These are phyloP conservation scores for Ormyrus pomaceus DNA, from an alignment of 2,888 invertebrate genomes.

Conservation along the genomic window DNA sequence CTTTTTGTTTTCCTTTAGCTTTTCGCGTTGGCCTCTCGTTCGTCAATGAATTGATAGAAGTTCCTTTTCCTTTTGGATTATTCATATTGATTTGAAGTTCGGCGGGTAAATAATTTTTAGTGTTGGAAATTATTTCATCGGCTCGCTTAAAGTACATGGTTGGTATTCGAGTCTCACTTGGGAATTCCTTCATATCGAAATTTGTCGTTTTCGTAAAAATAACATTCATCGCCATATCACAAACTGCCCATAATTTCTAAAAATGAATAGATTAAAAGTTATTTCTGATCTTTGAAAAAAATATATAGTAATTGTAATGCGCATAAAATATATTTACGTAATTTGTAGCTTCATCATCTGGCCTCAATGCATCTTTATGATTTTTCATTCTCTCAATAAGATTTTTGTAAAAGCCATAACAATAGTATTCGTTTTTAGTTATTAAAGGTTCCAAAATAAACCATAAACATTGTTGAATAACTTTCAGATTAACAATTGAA, in stretches of 20 bases:
- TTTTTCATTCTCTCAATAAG: constrained; percentile 96
- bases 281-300: not conserved
- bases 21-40: constrained; percentile 72
- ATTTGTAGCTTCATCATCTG: constrained; percentile 89
- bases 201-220: constrained; percentile 90
- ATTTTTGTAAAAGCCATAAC: constrained; percentile 95
- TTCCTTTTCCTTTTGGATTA: constrained; percentile 71
- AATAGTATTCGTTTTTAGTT: constrained; percentile 94
- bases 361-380: constrained; percentile 91
- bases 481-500: constrained; percentile 86
- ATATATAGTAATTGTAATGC: not conserved
- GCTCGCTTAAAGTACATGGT: constrained; percentile 92
- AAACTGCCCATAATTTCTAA: constrained; percentile 97
- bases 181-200: constrained; percentile 93
- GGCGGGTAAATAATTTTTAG: constrained; percentile 87
- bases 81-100: constrained; percentile 83
- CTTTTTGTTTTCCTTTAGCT: constrained; percentile 76
- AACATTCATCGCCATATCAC: constrained; percentile 95
- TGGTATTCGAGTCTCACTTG: constrained; percentile 90
- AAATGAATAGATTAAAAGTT: constrained; percentile 17
- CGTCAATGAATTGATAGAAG: constrained; percentile 71
- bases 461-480: constrained; percentile 92
- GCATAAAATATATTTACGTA: constrained; percentile 78
- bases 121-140: constrained; percentile 84
- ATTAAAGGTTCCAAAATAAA: constrained; percentile 96